A percentile compares a stretch with the other conserved stretches of the same genome.
phyloP scores from a whole-genome alignment of 2,113 vertebrate genomes.

The Saguinus imperator region DNA sequence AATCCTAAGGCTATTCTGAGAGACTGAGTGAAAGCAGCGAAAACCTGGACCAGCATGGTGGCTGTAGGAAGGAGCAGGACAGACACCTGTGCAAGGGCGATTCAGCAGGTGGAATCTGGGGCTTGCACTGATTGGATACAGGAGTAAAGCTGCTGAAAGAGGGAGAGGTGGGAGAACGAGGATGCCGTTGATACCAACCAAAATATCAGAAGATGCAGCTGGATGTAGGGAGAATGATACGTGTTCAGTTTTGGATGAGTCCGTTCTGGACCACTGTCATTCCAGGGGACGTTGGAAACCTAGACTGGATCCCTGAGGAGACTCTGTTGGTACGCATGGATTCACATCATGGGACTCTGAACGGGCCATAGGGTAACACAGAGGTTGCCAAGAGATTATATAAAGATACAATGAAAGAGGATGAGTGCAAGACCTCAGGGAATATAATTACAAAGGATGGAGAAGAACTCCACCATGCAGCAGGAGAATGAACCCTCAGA shows the following conservation, averaged over 20 bases:
- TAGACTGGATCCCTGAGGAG: neutral
- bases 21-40: neutral
- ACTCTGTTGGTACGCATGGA: neutral
- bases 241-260: too few relatives aligned
- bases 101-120: neutral
- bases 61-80: fast-evolving
- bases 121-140: fast-evolving
- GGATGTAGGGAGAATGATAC: neutral
- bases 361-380: too few relatives aligned
- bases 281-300: neutral
- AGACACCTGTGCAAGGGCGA: fast-evolving
- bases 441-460: fast-evolving
- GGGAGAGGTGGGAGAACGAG: fast-evolving
- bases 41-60: neutral
- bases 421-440: fast-evolving
- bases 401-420: neutral
- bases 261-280: neutral
- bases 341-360: too few relatives aligned
- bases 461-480: neutral
- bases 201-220: neutral
- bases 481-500: neutral
- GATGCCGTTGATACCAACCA: too few relatives aligned
- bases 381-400: neutral
- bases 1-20: neutral
- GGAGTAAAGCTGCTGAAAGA: neutral